A percentile compares a stretch with the other conserved stretches of the same genome.
These are phyloP conservation scores for Neodontobutis hainanensis DNA, from an alignment of 2,113 vertebrate genomes.

Conservation along the genomic window DNA sequence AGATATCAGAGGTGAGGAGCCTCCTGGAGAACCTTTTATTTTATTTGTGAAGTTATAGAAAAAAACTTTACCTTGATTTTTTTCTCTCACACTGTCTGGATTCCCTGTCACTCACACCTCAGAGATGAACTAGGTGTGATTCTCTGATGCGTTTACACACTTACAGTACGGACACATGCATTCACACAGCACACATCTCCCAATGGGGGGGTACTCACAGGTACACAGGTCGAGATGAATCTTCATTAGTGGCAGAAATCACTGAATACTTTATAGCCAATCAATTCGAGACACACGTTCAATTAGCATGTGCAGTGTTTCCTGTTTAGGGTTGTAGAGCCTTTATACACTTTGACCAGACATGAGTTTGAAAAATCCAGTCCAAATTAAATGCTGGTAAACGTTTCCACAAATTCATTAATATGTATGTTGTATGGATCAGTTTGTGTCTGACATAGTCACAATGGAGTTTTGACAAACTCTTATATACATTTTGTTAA, in stretches of 20 bases:
- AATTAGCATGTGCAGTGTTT: constrained; percentile 36
- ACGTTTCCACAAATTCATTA: too few relatives aligned
- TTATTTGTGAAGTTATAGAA: constrained; percentile 2
- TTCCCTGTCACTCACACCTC: constrained; percentile 54
- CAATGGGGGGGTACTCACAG: constrained; percentile 38
- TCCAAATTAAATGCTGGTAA: background rate
- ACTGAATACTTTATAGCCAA: constrained; percentile 62
- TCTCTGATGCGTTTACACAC: constrained; percentile 19
- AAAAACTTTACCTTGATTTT: background rate
- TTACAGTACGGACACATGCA: background rate
- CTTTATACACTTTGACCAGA: constrained; percentile 11
- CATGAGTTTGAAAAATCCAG: constrained; percentile 1
- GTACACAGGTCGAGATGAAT: constrained; percentile 43
- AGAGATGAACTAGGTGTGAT: constrained; percentile 33
- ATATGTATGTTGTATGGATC: too few relatives aligned
- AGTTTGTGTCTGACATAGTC: too few relatives aligned
- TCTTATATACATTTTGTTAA: too few relatives aligned
- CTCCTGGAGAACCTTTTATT: background rate
- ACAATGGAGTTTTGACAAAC: too few relatives aligned
- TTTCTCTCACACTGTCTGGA: background rate
- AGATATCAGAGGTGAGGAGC: constrained; percentile 6
- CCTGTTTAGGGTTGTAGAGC: constrained; percentile 14
- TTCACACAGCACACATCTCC: constrained; percentile 7
- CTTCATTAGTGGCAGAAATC: constrained; percentile 61
- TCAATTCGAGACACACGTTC: constrained; percentile 47